Base-by-base conservation (phyloP, 2,888 invertebrate genomes). In the Mythimna pallens region DNA sequence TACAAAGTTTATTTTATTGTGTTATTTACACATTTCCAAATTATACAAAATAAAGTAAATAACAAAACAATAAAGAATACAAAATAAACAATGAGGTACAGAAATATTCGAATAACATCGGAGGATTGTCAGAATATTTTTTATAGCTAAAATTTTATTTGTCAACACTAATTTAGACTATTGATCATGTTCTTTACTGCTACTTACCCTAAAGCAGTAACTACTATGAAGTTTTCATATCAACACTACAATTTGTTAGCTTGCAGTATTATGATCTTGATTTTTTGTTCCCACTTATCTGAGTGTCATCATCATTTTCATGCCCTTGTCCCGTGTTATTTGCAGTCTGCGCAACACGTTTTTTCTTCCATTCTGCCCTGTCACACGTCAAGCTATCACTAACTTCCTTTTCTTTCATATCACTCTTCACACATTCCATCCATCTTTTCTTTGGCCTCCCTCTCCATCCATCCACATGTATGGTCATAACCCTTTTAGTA, bases 1-100 rank as follows among this genome's bases (percentile, higher is more conserved):
- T 87, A 87, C 88, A 89, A 83, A 87, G 71, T 78, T 73, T 25
- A 63, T 69, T 69, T 75, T 73, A n/a, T 66, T 22, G 59, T 69
- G 63, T 50, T 82, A 79, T 83, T 69, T 79, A 85, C 85, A 81
- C 63, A 66, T 61, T 59, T 14, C 40, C 61, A 6, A 72, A 55
- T 64, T 65, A 47, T 66, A 73, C 57, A 73, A 76, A 66, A 58
- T 62, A 73, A 73, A 80, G 36, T 58, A 61, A 83, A 36, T 82
- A 71, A 78, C 61, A 78, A 83, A 80, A 79, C 50, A 34, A 78
- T 54, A 80, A 59, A 67, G 12, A 52, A 61, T 68, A 59, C 2
- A 30, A 65, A 65, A 77, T 36, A 62, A 40, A 68, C 14, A 25
- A 50, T 10, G 1, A 9, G 55, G 52, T 59, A 54, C 54, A 73